Base-by-base conservation (phyloP, 2,113 vertebrate genomes). In the Motacilla alba region DNA sequence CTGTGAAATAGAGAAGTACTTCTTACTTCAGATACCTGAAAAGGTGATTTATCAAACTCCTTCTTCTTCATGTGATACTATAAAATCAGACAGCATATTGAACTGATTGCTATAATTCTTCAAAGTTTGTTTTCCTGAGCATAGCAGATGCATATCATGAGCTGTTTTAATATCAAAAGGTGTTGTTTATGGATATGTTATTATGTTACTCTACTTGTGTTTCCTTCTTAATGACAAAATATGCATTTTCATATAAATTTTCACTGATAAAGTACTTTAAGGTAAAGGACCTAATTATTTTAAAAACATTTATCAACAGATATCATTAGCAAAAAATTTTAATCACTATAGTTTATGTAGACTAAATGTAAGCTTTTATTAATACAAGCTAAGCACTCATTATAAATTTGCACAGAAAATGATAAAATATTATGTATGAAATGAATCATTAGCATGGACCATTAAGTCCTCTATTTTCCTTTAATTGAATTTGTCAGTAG, bases 401-500 rank as follows among this genome's bases (percentile, higher is more conserved):
- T 99, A 98, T 97, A 98, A 98, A 98, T 98, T 98, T 98, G 95
- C 97, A 97, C 97, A 98, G 98, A 98, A 98, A 99, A 99, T 98
- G 97, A 98, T 98, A 99, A 98, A 99, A 98, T 99, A 99, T 99
- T 98, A 98, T 98, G 98, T 98, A 98, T 98, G 97, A 98, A 99
- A 99, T 99, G 98, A 99, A 99, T 98, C 99, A 99, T 99, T 98
- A 99, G 97, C 98, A 99, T 98, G 98, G 97, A 97, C 98, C 98
- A 99, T 99, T 99, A 99, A 98, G 98, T 98, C 97, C 97, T 99
- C 98, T 98, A 98, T 99, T 98, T 98, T 98, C 98, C 98, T 98
- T 99, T 99, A 99, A 99, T 99, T 99, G 98, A 99, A 99, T 99
- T 99, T 99, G 99, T 99, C 99, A 99, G 98, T 98, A 98, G 98